Evolutionary conservation across 35 echinoderm and acorn worm genomes (phyloP), one percentile per base, ranked within the genome.

Genomic region (Patiria miniata): DNA sequence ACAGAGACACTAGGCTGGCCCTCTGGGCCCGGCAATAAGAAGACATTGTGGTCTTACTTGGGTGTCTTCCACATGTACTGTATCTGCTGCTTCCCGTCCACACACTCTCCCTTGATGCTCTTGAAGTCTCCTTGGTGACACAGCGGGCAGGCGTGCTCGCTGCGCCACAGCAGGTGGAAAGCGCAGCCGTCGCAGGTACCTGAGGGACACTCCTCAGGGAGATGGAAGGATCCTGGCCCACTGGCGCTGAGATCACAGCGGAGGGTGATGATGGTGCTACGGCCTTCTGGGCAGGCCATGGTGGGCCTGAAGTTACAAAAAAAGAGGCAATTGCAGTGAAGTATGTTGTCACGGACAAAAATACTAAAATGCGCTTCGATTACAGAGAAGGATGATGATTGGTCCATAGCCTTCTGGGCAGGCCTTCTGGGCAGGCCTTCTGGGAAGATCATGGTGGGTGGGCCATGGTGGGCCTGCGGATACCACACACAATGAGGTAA

Each of bases 141-240:
- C 14, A 81, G 29, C 2, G 89, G 92, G 42, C 96, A 99, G 39
- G 89, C 96, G 40, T 77, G 50, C 28, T 94, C 78, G 52, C 87
- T 94, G 0, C 16, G 61, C 96, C 96, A 99, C 39, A 99, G 73
- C 36, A 99, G 81, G 39, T 95, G 93, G 90, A 99, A 99, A 8
- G 86, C 91, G 50, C 96, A 99, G 4, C 96, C 96, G 83, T 99
- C 96, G 79, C 96, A 99, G 37, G 96, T 99, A 14, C 96, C 96
- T 52, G 84, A 85, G 4, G 93, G 82, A 78, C 96, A 99, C 36
- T 57, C 68, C 33, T 59, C 61, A 32, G 93, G 89, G 29, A 99
- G 79, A 36, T 91, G 59, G 29, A 99, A 78, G 37, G 78, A 83
- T 19, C 91, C 93, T 53, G 58, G 68, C 14, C 81, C 83, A 28